A percentile compares a stretch with the other conserved stretches of the same genome.
These are phyloP conservation scores for Tipula vernalis DNA, from an alignment of 2,888 invertebrate species.

Conservation along the genomic window DNA sequence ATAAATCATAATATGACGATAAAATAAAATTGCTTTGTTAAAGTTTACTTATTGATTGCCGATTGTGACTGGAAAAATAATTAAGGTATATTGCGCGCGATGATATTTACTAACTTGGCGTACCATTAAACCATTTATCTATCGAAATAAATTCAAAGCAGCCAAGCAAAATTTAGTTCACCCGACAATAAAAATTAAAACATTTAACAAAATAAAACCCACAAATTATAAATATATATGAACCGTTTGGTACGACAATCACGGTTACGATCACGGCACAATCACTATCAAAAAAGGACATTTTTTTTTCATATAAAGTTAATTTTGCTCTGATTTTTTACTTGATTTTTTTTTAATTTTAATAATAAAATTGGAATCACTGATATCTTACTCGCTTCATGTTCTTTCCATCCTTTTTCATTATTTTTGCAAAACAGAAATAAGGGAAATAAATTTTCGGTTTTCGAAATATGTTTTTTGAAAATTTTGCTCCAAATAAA, in stretches of 20 bases:
- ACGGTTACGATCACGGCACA: background rate
- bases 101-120: background rate
- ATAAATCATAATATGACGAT: too few relatives aligned
- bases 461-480: background rate
- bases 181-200: background rate
- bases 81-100: background rate
- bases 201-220: background rate
- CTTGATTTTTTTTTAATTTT: too few relatives aligned
- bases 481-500: background rate
- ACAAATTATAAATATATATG: background rate
- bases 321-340: too few relatives aligned
- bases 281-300: constrained; percentile 4
- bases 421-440: background rate
- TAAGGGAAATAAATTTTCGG: background rate
- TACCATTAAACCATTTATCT: background rate
- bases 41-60: background rate
- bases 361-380: background rate
- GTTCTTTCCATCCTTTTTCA: constrained; percentile 56
- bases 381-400: constrained; percentile 59
- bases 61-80: background rate
- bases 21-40: too few relatives aligned
- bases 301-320: background rate
- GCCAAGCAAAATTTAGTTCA: background rate
- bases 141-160: background rate
- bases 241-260: background rate